Base-by-base conservation (phyloP, 1,140 invertebrate genomes). In the Drosophila prosaltans region DNA sequence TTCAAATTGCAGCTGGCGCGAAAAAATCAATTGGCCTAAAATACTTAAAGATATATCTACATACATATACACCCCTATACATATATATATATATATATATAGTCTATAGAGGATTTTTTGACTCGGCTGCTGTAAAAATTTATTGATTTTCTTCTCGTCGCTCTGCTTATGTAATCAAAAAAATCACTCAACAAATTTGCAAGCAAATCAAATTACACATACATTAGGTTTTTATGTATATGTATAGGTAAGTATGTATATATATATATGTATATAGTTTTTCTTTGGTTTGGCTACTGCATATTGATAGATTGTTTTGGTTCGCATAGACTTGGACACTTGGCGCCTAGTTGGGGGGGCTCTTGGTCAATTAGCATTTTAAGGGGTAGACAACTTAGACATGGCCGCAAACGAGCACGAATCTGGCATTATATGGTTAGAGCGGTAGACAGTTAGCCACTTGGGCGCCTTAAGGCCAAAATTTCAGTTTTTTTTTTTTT, bases 181-280 rank as follows among this genome's bases (percentile, higher is more conserved):
- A 58, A 81, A 75, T 86, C 79, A 86, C 51, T 86, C 79, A 88
- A 71, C 72, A 69, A 86, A 82, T 86, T 88, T 79, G 72, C 83
- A 88, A 80, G 61, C 63, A 80, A 86, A 82, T 80, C 72, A 82
- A 80, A 88, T 86, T 76, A 68, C 81, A 68, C 55, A 81, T 55
- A 74, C 79, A 79, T 88, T 74, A 68, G 61, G 58, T 63, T 72
- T 11, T 63, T 74, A 81, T 74, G 48, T 26, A 30, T 10, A 24
- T 43, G 32, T 7, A 58, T n/a, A 32, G 3, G 32, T 30, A 30
- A 16, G 32, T 43, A 54, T 48, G 26, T 36, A 32, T 58, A 73
- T 55, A 30, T 41, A 16, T 8, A 21, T 16, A 40, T 30, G 40
- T 26, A 28, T 40, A 45, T 26, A 32, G 11, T 28, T 40, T 59